A percentile compares a stretch with the other conserved stretches of the same genome.
Evolutionary conservation across 2,888 invertebrate genomes (phyloP).

Genomic region (Ernsta delagoae): DNA sequence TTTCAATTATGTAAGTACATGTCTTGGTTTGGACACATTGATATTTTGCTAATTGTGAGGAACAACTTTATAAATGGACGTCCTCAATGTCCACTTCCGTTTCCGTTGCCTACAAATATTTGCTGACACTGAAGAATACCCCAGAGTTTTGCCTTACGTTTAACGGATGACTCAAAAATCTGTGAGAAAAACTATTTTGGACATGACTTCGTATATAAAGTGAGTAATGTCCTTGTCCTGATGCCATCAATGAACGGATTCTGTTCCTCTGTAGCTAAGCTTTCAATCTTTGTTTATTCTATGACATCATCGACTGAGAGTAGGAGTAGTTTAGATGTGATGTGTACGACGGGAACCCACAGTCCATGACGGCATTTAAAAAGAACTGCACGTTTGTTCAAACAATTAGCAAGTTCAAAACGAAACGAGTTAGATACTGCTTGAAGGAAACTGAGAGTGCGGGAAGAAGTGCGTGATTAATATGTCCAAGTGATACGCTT

Average conservation of each 20-base stretch:
- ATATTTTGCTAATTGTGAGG: no score
- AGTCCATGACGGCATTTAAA: constrained; percentile 65
- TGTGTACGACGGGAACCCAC: constrained; percentile 56
- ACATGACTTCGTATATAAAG: constrained; percentile 29
- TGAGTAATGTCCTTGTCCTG: constrained; percentile 41
- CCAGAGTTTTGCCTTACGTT: neutral
- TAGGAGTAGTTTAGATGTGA: constrained; percentile 59
- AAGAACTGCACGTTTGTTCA: constrained; percentile 67
- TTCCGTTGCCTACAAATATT: constrained; percentile 28
- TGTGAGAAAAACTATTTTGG: constrained; percentile 20
- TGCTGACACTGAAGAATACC: constrained; percentile 18
- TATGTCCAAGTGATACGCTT: constrained; percentile 24
- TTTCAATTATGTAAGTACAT: no score
- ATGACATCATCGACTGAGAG: constrained; percentile 73
- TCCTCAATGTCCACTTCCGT: constrained; percentile 26
- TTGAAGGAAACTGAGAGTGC: constrained; percentile 17
- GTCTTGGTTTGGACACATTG: no score
- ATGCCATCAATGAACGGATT: constrained; percentile 54
- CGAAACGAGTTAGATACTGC: constrained; percentile 43
- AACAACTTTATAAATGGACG: no score
- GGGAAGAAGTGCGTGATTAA: constrained; percentile 39
- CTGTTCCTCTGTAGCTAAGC: constrained; percentile 60
- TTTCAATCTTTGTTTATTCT: constrained; percentile 61
- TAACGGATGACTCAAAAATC: constrained; percentile 12
- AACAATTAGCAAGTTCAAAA: constrained; percentile 62